Conservation (phyloP, 2,113 vertebrate genomes). For the Caretta caretta region DNA sequence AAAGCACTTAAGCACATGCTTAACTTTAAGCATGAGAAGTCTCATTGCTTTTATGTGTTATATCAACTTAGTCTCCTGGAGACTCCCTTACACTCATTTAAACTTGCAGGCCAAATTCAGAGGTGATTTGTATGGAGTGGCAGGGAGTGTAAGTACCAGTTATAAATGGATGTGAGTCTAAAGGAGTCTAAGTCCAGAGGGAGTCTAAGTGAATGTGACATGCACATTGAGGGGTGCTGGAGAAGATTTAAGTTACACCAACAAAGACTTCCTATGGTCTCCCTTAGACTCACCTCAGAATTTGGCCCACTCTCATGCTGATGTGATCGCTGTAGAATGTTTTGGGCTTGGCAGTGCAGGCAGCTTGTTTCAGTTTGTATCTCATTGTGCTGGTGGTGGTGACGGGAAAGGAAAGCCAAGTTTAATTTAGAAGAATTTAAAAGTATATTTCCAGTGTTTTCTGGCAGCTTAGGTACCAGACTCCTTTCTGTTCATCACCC, state of each 20-base stretch:
- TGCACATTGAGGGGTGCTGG: background rate
- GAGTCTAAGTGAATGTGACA: background rate
- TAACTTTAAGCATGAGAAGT: background rate
- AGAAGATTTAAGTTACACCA: background rate
- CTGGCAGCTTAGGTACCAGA: background rate
- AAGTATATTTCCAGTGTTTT: constrained; percentile 21
- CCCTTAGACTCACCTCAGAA: background rate
- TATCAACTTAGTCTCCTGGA: background rate
- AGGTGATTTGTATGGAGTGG: background rate
- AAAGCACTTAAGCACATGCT: background rate
- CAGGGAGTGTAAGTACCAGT: background rate
- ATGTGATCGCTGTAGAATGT: background rate
- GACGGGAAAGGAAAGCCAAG: background rate
- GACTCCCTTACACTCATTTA: background rate
- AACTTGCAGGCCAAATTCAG: background rate
- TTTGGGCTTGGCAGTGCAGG: background rate
- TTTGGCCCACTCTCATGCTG: background rate
- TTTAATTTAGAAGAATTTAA: background rate
- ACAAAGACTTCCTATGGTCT: background rate
- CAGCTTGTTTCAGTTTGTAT: constrained; percentile 15
- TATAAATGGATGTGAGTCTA: background rate
- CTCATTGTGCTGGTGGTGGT: background rate
- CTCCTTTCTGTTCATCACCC: constrained; percentile 9
- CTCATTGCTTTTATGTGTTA: background rate
- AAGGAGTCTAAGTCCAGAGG: background rate